Percentiles rank a stretch among this genome's conserved stretches.
Evolutionary conservation across 2,113 vertebrate species (phyloP).

Genomic region (Rostratula benghalensis): DNA sequence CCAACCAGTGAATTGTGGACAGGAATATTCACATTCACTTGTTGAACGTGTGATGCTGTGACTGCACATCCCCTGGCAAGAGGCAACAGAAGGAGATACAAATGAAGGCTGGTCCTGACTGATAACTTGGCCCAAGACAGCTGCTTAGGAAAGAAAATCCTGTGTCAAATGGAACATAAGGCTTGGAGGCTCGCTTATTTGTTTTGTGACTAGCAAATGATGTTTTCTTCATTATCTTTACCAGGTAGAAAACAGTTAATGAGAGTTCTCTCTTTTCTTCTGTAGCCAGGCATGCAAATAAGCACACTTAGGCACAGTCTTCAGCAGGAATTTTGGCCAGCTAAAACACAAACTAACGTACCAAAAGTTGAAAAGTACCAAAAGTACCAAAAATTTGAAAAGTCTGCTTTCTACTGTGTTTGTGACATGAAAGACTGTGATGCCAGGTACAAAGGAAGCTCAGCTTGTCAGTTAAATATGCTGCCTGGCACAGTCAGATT

Average conservation of each 20-base stretch:
- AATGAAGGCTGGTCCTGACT: not conserved
- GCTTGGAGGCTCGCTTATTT: not conserved
- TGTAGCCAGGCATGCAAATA: not conserved
- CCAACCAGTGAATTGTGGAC: not conserved
- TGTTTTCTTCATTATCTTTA: not conserved
- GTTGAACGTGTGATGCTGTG: not conserved
- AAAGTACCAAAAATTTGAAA: not conserved
- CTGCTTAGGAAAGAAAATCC: not conserved
- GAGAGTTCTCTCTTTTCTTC: not conserved
- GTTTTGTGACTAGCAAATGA: not conserved
- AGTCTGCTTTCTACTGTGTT: not conserved
- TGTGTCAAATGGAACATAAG: not conserved
- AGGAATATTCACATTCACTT: not conserved
- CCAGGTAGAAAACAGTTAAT: not conserved
- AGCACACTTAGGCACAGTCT: not conserved
- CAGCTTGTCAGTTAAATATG: not conserved
- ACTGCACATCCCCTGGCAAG: not conserved
- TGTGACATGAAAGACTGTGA: not conserved
- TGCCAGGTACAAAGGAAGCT: not conserved
- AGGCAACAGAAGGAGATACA: not conserved
- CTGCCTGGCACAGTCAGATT: not conserved
- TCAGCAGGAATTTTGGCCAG: conserved; percentile 18
- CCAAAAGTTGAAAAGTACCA: not conserved
- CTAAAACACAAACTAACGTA: not conserved
- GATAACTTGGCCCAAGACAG: not conserved